Evolutionary conservation across 2,888 invertebrate species (phyloP), one percentile per base, ranked within the genome.

Genomic region (Amblyjoppa fuscipennis): DNA sequence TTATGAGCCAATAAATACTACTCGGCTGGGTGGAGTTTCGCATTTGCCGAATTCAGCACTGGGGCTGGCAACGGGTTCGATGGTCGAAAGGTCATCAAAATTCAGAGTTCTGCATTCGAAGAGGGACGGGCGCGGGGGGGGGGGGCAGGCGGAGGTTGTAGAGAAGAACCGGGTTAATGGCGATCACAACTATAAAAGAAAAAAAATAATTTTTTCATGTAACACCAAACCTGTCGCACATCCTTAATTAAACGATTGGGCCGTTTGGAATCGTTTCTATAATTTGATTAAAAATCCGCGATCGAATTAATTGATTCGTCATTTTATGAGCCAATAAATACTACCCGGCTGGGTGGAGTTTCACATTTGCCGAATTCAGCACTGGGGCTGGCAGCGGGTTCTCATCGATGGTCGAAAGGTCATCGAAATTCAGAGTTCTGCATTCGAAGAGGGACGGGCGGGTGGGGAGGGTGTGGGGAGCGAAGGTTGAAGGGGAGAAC

Each of bases 31-130:
- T 20, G 45, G 64, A 38, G n/a, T 64, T 49, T 68, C 41, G n/a
- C 56, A 66, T n/a, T 38, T 45, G 20, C 20, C 34, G n/a, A 20
- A 51, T 49, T 34, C 49, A 66, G 56, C 49, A 45, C 56, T 16
- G 31, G 20, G 45, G 41, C 25, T 31, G 20, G 51, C 59, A 34
- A 68, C 51, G 38, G 74, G 38, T 71, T 51, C 51, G 53, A 53
- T 61, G 83, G 59, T 31, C 45, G 25, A 66, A 74, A 68, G 74
- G 38, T 69, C 64, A 56, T 20, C 25, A 59, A 25, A 77, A 73
- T 68, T 31, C 20, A 28, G 28, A 11, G 59, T 59, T 28, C 59
- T 3, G 28, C 11, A 5, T 4, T 28, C 11, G 11, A 13, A 1
- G 13, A 59, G 59, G 28, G 11, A 9, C 34, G 6, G 34, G 34